Conservation (phyloP, 2,797 vertebrate genomes). For the Spinibarbus caldwelli region DNA sequence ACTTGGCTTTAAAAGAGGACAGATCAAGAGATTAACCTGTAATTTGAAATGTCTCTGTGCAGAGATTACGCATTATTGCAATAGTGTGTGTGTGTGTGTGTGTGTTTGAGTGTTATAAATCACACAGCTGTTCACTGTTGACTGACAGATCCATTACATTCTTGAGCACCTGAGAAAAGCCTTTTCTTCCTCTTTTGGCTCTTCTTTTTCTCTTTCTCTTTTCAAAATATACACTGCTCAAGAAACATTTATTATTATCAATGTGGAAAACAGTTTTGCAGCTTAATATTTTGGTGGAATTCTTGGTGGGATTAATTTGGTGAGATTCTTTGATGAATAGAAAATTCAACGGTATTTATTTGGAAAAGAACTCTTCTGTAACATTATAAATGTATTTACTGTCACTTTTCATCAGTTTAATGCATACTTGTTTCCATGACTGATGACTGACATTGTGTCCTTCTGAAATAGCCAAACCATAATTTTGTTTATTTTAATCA, state of each 20-base stretch:
- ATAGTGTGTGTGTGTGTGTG: neutral
- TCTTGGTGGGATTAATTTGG: neutral
- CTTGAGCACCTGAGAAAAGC: neutral
- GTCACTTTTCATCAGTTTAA: neutral
- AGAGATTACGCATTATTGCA: slow-evolving; percentile 2
- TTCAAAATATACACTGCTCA: neutral
- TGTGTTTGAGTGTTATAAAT: slow-evolving; percentile 38
- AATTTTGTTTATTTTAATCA: neutral
- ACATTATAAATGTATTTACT: neutral
- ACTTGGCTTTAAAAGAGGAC: neutral
- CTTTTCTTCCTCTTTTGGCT: neutral
- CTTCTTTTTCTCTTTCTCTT: slow-evolving; percentile 11
- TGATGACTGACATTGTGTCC: neutral
- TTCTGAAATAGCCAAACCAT: neutral
- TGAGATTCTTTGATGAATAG: neutral
- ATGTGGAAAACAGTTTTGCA: neutral
- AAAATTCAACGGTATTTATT: neutral
- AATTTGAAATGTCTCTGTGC: slow-evolving; percentile 4
- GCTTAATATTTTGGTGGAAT: neutral
- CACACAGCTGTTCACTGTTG: slow-evolving; percentile 25
- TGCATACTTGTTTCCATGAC: neutral
- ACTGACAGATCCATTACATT: slow-evolving; percentile 29
- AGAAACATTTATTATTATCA: neutral
- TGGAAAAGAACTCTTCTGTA: neutral
- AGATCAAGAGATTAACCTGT: neutral